Base-by-base conservation (phyloP, 2,113 vertebrate genomes). In the Helogale parvula region DNA sequence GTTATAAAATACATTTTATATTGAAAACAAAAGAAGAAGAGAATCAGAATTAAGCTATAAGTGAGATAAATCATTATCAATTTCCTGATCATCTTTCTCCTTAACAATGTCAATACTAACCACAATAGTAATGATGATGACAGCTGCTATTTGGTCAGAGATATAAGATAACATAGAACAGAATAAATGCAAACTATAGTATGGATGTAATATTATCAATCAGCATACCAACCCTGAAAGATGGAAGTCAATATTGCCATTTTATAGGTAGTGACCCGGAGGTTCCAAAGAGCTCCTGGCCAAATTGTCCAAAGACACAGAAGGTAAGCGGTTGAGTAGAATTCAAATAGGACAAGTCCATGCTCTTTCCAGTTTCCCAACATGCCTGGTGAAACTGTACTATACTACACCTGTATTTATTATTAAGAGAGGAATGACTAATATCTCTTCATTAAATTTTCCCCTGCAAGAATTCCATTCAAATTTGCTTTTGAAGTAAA, bases 401-500 rank as follows among this genome's bases (percentile, higher is more conserved):
- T 91, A 92, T 69, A 72, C 27, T 60, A 76, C 0, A 63, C 23
- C 14, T 69, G 16, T 33, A 60, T 90, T 71, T 76, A 82, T 38
- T 77, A 79, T 60, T 68, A n/a, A 82, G 14, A 88, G 2, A 57
- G 12, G 19, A 69, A 79, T 14, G 16, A 57, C 25, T 52, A 41
- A 83, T 54, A 27, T 57, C 23, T 68, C 19, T 77, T 50, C 7
- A 88, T 13, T 72, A 50, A 33, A 54, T 38, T 60, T 85, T 84
- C 38, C 52, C 12, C 31, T 83, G 63, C 17, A 15, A 88, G 38
- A 95, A 80, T 93, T 89, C 21, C 16, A 72, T 13, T 68, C 11
- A 89, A 86, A 96, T 83, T 80, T 85, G 71, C 41, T 83, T 94
- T 33, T 81, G 38, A 83, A 66, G 9, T n/a, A 80, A 96, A 88